Evolutionary conservation across 2,113 vertebrate species (phyloP).

Genomic region (Pseudopipra pipra): DNA sequence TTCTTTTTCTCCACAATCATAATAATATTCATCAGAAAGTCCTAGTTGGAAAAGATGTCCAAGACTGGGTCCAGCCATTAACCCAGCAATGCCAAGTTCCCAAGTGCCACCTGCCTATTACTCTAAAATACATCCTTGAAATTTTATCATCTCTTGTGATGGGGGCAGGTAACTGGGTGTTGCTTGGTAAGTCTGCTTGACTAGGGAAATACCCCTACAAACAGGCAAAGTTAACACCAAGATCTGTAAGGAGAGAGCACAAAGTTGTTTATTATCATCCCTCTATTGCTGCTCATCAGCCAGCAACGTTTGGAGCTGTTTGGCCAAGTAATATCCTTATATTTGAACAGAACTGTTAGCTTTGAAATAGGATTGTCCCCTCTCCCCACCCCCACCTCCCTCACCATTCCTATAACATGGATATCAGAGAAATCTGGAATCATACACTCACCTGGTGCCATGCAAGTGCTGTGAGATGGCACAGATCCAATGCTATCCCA

Average conservation of each 20-base stretch:
- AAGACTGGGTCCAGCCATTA: neutral
- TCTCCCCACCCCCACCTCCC: neutral
- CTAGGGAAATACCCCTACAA: neutral
- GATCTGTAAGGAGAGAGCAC: neutral
- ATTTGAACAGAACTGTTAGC: too few species aligned
- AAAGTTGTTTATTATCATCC: rapidly evolving
- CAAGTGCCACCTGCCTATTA: neutral
- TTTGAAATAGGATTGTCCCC: neutral
- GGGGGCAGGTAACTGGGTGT: neutral
- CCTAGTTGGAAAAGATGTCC: neutral
- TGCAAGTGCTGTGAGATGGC: neutral
- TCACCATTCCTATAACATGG: rapidly evolving
- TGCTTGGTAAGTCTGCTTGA: neutral
- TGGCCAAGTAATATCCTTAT: neutral
- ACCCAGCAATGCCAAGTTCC: neutral
- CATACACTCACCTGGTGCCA: rapidly evolving
- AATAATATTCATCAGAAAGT: neutral
- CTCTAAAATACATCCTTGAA: neutral
- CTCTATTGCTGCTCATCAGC: neutral
- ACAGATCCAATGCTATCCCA: rapidly evolving
- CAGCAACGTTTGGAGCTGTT: neutral
- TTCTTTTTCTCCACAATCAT: neutral
- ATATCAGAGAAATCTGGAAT: neutral
- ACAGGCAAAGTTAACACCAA: neutral
- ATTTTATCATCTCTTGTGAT: neutral